Base-by-base conservation (phyloP, 2,888 invertebrate genomes). In the Volucella bombylans region DNA sequence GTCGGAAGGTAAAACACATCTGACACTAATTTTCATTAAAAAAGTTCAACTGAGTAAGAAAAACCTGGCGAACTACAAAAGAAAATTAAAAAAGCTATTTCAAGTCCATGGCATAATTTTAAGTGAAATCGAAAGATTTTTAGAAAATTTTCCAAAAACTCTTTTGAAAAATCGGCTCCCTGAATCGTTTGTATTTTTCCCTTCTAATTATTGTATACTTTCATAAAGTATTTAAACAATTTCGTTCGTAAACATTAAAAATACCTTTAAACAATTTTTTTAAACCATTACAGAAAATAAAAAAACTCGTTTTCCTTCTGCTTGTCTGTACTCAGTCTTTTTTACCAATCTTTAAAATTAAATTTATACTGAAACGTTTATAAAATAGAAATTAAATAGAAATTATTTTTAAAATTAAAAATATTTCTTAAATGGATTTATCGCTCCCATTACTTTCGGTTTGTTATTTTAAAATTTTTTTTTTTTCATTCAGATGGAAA, bases 321-420 rank as follows among this genome's bases (percentile, higher is more conserved):
- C 49, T 79, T 59, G 49, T 68, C 74, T 71, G 47, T 67, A 74
- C 69, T 83, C 82, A 83, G 82, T 83, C 82, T 83, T 79, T n/a
- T 69, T 83, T 79, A 74, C 82, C 82, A 82, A 82, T 71, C 71
- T 68, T 79, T 80, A 55, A 67, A 50, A 73, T 54, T 8, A 47
- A 64, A 39, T 50, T 43, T 71, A 54, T 12, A 18, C 14, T 52
- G 50, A n/a, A n/a, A 31, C 31, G 4, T 31, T 0, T 31, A 31
- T 31, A 38, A 55, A 45, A 45, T 9, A n/a, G n/a, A 49, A 45
- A 43, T 11, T n/a, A 47, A 2, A 12, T 59, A 12, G 52, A 67
- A 69, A 4, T 45, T 41, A 18, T 41, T 11, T 41, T 14, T 2
- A n/a, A 68, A 43, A 31, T 15, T 23, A 23, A 23, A 55, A 23